Conservation (phyloP, 2,888 invertebrate species). For the Nowickia ferox region DNA sequence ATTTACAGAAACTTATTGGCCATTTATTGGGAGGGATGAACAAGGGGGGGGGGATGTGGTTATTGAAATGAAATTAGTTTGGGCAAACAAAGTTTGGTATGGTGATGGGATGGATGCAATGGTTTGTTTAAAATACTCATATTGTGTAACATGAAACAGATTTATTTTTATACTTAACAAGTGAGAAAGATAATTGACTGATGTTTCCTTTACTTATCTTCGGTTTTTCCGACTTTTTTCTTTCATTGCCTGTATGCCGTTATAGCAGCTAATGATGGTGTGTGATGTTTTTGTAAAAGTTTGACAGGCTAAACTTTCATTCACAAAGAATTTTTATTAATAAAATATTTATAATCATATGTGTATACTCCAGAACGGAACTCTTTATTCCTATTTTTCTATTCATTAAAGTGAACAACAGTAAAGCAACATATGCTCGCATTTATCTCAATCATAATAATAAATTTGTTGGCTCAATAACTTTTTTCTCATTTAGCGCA, state of each 20-base stretch:
- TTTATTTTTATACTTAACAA: constrained; percentile 63
- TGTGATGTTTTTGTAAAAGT: constrained; percentile 11
- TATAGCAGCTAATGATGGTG: not conserved
- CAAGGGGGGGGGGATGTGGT: not conserved
- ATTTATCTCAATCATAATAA: constrained; percentile 56
- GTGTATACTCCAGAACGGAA: constrained; percentile 9
- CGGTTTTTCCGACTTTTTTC: not conserved
- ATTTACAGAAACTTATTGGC: constrained; percentile 28
- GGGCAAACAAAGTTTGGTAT: constrained; percentile 11
- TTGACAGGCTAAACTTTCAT: constrained; percentile 39
- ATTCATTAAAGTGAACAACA: constrained; percentile 15
- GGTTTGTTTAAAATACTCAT: constrained; percentile 33
- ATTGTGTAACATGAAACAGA: constrained; percentile 60
- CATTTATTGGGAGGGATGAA: not conserved
- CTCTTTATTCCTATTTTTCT: constrained; percentile 4
- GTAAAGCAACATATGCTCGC: not conserved
- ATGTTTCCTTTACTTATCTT: constrained; percentile 38
- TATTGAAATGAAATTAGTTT: constrained; percentile 22
- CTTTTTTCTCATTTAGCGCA: constrained; percentile 48
- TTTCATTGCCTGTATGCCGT: not conserved
- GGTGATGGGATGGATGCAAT: constrained; percentile 46
- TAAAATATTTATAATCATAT: constrained; percentile 50
- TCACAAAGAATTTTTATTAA: constrained; percentile 52
- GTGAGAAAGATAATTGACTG: constrained; percentile 68
- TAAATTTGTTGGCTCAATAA: constrained; percentile 58